Evolutionary conservation across 2,113 vertebrate species (phyloP), one percentile per base, ranked within the genome.

Genomic region (Ascaphus truei): DNA sequence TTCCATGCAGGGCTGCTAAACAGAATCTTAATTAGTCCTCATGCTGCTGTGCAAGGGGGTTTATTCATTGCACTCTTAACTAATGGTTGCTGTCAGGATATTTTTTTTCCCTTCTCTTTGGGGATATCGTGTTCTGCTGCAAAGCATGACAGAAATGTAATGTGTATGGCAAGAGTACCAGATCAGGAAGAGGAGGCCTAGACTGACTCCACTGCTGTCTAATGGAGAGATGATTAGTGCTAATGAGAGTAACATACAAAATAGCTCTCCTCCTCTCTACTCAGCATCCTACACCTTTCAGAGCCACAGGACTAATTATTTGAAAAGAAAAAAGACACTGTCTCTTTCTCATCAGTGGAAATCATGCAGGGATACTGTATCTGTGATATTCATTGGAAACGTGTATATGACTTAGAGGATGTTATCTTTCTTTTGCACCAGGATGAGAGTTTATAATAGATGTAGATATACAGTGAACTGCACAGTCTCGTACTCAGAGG

Each of bases 21-120:
- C 86, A 90, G 86, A 91, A 91, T 87, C 87, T 91, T 88, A 92
- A 92, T 91, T 89, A 89, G 85, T 81, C 75, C 80, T 80, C 83
- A 89, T 89, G 85, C 83, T 85, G 82, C 83, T 76, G 79, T 86
- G 86, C 84, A 81, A 87, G 80, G 81, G n/a, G 80, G 81, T 86
- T 90, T 85, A 80, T 86, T 85, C 78, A 80, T 77, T 81, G 76
- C 60, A 67, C 79, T 84, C 72, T 77, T 84, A 83, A 83, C 81
- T 82, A 87, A 83, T 87, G 79, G 81, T 83, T 77, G 83, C 79
- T 83, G 86, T 88, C 84, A 78, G 80, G 73, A 78, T 77, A 58
- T 73, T 79, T 82, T 81, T 82, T 51, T 79, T 69, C 79, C 76
- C 62, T 77, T 52, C 83, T 87, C 86, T 84, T 80, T 73, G 76